These are phyloP conservation scores for Scaptomyza montana DNA, from an alignment of 1,140 invertebrate species.

Conservation along the genomic window DNA sequence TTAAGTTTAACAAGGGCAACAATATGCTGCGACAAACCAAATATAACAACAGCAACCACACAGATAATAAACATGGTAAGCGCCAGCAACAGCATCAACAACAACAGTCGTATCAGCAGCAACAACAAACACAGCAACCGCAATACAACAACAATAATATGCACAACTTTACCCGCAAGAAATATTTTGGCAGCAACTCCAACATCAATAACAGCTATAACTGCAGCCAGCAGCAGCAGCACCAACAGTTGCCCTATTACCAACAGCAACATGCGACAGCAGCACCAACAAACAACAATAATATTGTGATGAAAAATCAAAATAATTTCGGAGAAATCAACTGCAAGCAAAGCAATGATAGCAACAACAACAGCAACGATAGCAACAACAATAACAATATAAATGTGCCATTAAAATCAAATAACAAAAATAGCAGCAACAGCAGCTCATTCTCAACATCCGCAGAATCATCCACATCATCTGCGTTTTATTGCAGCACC, in stretches of 20 bases:
- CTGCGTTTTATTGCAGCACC: constrained; percentile 45
- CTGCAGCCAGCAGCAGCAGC: constrained; percentile 31
- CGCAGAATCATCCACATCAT: constrained; percentile 39
- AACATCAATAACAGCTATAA: constrained; percentile 19
- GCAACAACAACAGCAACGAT: constrained; percentile 38
- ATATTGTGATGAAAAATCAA: constrained; percentile 59
- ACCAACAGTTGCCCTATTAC: constrained; percentile 42
- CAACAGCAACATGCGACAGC: constrained; percentile 49
- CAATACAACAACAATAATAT: constrained; percentile 47
- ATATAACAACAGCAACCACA: constrained; percentile 28
- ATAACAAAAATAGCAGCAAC: constrained; percentile 30
- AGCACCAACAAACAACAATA: constrained; percentile 50
- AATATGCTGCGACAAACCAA: constrained; percentile 56
- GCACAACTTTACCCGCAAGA: constrained; percentile 51
- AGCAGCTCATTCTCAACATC: constrained; percentile 54
- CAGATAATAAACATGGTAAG: constrained; percentile 31
- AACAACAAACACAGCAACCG: constrained; percentile 32
- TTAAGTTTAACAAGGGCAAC: constrained; percentile 55
- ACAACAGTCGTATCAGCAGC: constrained; percentile 34
- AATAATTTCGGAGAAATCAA: constrained; percentile 44
- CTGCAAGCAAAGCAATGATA: constrained; percentile 51
- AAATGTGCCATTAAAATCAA: constrained; percentile 21
- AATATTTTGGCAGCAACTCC: constrained; percentile 49
- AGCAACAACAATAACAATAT: constrained; percentile 4
- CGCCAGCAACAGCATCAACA: constrained; percentile 36